Conservation (phyloP, 1,140 invertebrate species). For the Drosophila arizonae region DNA sequence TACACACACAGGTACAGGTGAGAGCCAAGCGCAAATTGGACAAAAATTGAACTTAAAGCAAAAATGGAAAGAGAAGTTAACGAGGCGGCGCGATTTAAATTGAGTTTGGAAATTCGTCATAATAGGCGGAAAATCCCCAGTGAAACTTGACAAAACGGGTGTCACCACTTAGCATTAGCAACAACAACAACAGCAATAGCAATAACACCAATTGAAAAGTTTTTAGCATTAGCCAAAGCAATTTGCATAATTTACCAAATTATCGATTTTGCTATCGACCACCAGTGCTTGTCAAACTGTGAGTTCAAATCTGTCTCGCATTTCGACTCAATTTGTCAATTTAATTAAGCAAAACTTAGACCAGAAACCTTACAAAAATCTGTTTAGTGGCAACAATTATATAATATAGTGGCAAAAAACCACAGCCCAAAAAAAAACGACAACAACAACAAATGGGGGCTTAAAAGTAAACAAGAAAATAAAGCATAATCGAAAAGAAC, state of each 20-base stretch:
- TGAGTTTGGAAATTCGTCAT: constrained; percentile 14
- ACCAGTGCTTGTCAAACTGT: constrained; percentile 25
- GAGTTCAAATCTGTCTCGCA: neutral
- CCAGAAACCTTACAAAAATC: constrained; percentile 49
- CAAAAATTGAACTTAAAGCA: constrained; percentile 46
- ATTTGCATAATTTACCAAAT: constrained; percentile 36
- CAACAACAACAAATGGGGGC: neutral
- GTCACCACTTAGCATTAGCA: constrained; percentile 20
- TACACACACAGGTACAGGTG: constrained; percentile 5
- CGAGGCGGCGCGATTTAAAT: neutral
- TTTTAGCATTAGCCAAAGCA: constrained; percentile 24
- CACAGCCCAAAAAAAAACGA: neutral
- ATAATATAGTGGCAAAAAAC: constrained; percentile 21
- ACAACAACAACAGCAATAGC: neutral
- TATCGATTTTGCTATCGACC: constrained; percentile 39
- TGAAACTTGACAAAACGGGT: constrained; percentile 52
- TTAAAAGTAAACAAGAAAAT: constrained; percentile 32
- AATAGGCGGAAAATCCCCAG: constrained; percentile 62
- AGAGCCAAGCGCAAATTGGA: constrained; percentile 63
- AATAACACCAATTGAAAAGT: neutral
- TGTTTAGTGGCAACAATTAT: constrained; percentile 38
- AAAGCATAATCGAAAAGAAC: constrained; percentile 23
- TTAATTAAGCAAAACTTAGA: constrained; percentile 21
- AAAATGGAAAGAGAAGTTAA: constrained; percentile 12
- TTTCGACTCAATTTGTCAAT: constrained; percentile 23